These are phyloP conservation scores for Liasis olivaceus DNA, from an alignment of 2,797 vertebrate genomes.

Conservation along the genomic window DNA sequence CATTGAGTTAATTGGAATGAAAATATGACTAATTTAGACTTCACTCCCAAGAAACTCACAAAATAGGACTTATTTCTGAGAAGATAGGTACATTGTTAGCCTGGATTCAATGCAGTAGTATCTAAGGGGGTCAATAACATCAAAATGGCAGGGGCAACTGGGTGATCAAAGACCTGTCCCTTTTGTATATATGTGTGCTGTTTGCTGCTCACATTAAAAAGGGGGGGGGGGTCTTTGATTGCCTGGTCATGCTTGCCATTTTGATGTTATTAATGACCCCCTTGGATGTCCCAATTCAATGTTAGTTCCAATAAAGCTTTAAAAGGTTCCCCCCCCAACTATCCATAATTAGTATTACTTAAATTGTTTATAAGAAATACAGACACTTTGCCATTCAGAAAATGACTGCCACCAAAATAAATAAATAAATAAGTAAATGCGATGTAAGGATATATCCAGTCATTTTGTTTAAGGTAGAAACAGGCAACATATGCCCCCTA, in stretches of 20 bases:
- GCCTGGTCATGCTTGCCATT: not conserved
- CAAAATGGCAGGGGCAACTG: not conserved
- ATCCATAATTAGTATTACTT: not conserved
- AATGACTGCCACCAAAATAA: not conserved
- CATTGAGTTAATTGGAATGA: not conserved
- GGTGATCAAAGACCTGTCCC: not conserved
- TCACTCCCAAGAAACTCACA: not conserved
- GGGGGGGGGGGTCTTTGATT: not conserved
- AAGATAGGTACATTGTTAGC: not conserved
- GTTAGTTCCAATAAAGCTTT: not conserved
- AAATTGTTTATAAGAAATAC: not conserved
- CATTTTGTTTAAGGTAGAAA: not conserved
- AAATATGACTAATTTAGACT: not conserved
- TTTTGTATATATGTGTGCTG: not conserved
- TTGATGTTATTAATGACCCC: not conserved
- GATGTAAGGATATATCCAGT: not conserved
- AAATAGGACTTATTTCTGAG: not conserved
- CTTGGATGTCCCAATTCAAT: not conserved
- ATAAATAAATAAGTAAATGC: not conserved
- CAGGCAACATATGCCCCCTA: not conserved
- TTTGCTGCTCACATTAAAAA: not conserved
- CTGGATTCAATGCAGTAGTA: not conserved
- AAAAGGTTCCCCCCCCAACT: accelerated
- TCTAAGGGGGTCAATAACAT: not conserved
- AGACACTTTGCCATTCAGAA: not conserved